Evolutionary conservation across 2,888 invertebrate species (phyloP).

Genomic region (Aphodius granarius): DNA sequence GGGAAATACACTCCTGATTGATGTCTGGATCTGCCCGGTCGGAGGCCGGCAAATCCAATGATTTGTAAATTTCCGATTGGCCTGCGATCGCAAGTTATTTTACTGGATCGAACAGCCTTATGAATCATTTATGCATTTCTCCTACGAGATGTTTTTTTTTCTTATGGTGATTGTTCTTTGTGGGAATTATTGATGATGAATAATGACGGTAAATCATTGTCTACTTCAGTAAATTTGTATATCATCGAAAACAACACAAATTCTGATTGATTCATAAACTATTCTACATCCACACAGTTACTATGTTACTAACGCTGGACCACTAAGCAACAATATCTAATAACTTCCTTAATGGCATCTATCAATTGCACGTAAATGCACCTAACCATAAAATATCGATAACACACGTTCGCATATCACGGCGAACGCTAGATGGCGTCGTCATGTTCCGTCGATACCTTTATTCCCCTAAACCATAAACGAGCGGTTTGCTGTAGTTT

Average conservation of each 20-base stretch:
- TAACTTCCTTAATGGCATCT: background rate
- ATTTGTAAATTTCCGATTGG: background rate
- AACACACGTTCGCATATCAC: conserved; percentile 5
- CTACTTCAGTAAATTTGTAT: too few relatives aligned
- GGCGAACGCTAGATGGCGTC: background rate
- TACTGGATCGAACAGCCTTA: background rate
- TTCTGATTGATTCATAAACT: background rate
- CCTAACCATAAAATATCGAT: conserved; percentile 5
- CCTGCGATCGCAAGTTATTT: background rate
- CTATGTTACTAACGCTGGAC: background rate
- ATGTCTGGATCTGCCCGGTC: background rate
- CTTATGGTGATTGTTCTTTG: background rate
- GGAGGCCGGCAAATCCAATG: background rate
- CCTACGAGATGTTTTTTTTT: background rate
- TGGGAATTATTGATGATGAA: background rate
- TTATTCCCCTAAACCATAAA: conserved; percentile 1
- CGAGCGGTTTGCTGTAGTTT: background rate
- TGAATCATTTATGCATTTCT: background rate
- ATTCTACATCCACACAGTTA: background rate
- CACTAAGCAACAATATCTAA: background rate
- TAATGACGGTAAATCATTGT: too few relatives aligned
- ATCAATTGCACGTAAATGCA: background rate
- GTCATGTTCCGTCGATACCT: background rate
- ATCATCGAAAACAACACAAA: too few relatives aligned
- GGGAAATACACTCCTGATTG: background rate